phyloP scores from a whole-genome alignment of 92 coral and sea anemone species.

The Meandrina meandrites region DNA sequence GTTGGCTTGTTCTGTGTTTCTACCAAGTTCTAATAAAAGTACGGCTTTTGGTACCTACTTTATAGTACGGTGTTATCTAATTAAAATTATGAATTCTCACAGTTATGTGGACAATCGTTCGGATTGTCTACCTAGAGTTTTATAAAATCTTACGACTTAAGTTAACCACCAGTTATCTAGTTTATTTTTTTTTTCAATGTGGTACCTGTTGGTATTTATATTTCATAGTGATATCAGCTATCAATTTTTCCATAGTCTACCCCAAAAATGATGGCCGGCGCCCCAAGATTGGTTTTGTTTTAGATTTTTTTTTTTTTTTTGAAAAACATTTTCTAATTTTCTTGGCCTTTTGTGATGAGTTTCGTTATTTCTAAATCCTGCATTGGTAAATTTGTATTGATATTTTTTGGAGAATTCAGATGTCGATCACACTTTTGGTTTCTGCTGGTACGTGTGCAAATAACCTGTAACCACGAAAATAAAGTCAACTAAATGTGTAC shows the following conservation, averaged over 20 bases:
- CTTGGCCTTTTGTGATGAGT: neutral
- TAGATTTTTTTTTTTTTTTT: neutral
- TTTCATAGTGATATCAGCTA: neutral
- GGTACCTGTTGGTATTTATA: slow-evolving; percentile 4
- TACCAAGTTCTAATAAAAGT: too few species aligned
- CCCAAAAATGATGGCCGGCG: neutral
- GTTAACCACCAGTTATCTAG: neutral
- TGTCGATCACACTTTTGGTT: neutral
- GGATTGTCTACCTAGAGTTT: neutral
- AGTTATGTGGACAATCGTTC: neutral
- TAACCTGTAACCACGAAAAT: neutral
- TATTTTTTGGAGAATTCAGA: too few species aligned
- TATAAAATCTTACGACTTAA: neutral
- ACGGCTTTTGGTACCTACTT: too few species aligned
- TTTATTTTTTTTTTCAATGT: neutral
- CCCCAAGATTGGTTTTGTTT: neutral
- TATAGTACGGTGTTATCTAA: too few species aligned
- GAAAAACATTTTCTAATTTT: neutral
- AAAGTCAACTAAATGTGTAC: neutral
- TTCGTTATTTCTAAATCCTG: neutral
- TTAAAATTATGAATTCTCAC: neutral
- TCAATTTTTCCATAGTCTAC: neutral
- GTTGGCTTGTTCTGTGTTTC: too few species aligned
- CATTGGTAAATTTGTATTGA: neutral
- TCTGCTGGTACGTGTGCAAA: neutral